These are phyloP conservation scores for Zaprionus ornatus DNA, from an alignment of 1,140 invertebrate species.

Conservation along the genomic window DNA sequence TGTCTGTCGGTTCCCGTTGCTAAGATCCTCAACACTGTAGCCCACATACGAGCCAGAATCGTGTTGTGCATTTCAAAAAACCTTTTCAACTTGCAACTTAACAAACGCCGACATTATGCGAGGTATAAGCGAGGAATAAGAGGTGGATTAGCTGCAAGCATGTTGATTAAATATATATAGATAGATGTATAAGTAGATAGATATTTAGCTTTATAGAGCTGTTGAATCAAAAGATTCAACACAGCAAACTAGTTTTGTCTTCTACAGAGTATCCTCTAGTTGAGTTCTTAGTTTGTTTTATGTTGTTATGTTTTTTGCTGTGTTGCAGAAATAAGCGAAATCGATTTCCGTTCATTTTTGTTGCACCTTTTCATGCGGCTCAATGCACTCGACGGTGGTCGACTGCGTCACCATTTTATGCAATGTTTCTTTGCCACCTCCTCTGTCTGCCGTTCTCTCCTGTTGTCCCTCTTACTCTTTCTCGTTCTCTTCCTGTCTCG, in stretches of 20 bases:
- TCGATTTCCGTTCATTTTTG: constrained; percentile 50
- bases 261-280: neutral
- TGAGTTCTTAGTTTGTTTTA: neutral
- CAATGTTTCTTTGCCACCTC: constrained; percentile 5
- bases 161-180: too few relatives aligned
- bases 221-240: too few relatives aligned
- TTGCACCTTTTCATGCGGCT: constrained; percentile 43
- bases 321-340: constrained; percentile 40
- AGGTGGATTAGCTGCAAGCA: neutral
- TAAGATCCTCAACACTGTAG: constrained; percentile 16
- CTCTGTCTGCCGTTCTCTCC: neutral
- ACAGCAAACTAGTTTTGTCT: too few relatives aligned
- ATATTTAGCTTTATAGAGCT: too few relatives aligned
- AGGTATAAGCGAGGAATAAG: neutral
- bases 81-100: constrained; percentile 5
- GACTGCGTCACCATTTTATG: constrained; percentile 44
- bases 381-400: constrained; percentile 23
- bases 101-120: neutral
- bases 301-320: constrained; percentile 1
- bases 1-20: constrained; percentile 1
- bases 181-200: too few relatives aligned
- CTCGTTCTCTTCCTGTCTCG: neutral
- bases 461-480: neutral
- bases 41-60: constrained; percentile 13
- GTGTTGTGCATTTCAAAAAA: constrained; percentile 46